A percentile compares a stretch with the other conserved stretches of the same genome.
These are phyloP conservation scores for Benitochromis conjunctus DNA, from an alignment of 2,113 vertebrate species.

Conservation along the genomic window DNA sequence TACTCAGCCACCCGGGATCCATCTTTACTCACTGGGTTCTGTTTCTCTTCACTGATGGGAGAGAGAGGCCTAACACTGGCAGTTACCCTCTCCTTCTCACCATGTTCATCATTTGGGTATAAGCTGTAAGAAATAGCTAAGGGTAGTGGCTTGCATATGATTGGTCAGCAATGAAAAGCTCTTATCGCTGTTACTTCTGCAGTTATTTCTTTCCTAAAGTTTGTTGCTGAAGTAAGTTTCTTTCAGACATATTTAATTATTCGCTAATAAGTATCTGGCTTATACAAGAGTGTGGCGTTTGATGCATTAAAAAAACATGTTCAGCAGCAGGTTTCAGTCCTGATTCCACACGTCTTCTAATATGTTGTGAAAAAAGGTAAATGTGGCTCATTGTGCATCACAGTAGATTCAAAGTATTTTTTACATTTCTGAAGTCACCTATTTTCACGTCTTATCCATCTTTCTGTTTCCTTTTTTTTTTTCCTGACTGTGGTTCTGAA, in stretches of 20 bases:
- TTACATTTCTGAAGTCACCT: not conserved
- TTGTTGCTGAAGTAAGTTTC: not conserved
- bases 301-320: not conserved
- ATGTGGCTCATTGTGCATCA: not conserved
- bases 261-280: not conserved
- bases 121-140: not conserved
- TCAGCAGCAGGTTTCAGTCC: not conserved
- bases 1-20: conserved; percentile 19
- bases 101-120: not conserved
- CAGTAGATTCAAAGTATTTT: not conserved
- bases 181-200: not conserved
- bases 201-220: not conserved
- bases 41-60: not conserved
- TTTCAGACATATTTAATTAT: not conserved
- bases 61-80: not conserved
- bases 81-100: conserved; percentile 1
- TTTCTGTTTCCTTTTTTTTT: not conserved
- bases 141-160: not conserved
- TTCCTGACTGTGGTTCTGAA: not conserved
- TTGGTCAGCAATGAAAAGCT: not conserved
- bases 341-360: not conserved
- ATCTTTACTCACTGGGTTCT: conserved; percentile 16
- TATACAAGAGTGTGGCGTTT: not conserved
- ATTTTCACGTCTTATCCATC: not conserved
- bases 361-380: not conserved